Base-by-base conservation (phyloP, 2,888 invertebrate genomes). In the Drosophila siamana region DNA sequence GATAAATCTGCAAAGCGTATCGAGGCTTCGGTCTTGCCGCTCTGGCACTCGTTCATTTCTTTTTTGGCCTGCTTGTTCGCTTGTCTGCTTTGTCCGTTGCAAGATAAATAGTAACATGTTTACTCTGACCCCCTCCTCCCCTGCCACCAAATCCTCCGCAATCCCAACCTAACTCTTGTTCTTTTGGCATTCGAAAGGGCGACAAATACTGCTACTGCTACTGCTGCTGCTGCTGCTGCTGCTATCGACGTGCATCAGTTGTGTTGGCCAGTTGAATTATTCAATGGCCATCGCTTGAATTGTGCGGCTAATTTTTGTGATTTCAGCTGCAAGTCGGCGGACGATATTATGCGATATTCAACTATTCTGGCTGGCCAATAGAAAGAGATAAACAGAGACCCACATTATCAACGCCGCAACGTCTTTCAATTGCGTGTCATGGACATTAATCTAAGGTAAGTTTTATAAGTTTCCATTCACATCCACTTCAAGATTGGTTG, bases 51-150 rank as follows among this genome's bases (percentile, higher is more conserved):
- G 33, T 28, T 26, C 1, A 22, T 66, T 40, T 36, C 43, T 26
- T 9, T 51, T 62, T 61, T 26, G 43, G 28, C 13, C 54, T 19
- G 16, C 40, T 40, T 57, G 44, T 44, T 50, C 47, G 33, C 36
- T 48, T 63, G 40, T 74, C 57, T 54, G 69, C 61, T 71, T 83
- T 77, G 69, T 73, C 61, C 69, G 68, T 33, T 65, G 60, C 57
- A 78, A 86, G 86, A 84, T 80, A 84, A 86, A 86, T 86, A 67
- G 84, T 74, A 77, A 77, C 81, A 73, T 76, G 84, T 81, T 86
- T 86, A 68, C 62, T 43, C 62, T 74, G 7, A 41, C 16, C 33
- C 5, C 33, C n/a, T n/a, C 4, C 33, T n/a, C 11, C 33, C 4
- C 33, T 11, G 4, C n/a, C 33, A 33, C 33, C 33, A 33, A 33